These are phyloP conservation scores for Myotis pilosus DNA, from an alignment of 2,797 vertebrate genomes.

Conservation along the genomic window DNA sequence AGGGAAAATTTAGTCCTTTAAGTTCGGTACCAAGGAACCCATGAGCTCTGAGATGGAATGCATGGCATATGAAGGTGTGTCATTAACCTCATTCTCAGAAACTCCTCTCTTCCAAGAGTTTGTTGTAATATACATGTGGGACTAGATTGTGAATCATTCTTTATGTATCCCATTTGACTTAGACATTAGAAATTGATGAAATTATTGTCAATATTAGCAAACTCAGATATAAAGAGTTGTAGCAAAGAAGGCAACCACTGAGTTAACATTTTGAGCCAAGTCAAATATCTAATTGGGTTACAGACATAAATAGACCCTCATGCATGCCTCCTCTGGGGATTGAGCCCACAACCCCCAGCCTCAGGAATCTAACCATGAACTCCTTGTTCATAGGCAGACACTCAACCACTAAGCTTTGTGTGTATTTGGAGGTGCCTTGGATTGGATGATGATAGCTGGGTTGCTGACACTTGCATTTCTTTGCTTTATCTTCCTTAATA, in stretches of 20 bases:
- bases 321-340: too few relatives aligned
- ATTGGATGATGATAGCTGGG: background rate
- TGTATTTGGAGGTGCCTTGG: background rate
- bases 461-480: background rate
- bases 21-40: background rate
- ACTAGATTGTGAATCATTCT: background rate
- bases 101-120: background rate
- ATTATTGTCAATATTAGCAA: background rate
- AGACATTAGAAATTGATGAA: background rate
- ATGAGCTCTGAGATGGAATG: background rate
- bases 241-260: background rate
- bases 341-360: too few relatives aligned
- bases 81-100: background rate
- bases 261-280: conserved; percentile 4
- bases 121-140: background rate
- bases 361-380: too few relatives aligned
- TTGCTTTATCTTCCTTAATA: background rate
- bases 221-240: background rate
- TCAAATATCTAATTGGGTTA: background rate
- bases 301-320: background rate
- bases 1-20: background rate
- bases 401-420: background rate
- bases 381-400: too few relatives aligned
- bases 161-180: background rate
- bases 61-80: background rate